phyloP scores from a whole-genome alignment of 2,888 invertebrate species.

The Agrenia bidenticulata region DNA sequence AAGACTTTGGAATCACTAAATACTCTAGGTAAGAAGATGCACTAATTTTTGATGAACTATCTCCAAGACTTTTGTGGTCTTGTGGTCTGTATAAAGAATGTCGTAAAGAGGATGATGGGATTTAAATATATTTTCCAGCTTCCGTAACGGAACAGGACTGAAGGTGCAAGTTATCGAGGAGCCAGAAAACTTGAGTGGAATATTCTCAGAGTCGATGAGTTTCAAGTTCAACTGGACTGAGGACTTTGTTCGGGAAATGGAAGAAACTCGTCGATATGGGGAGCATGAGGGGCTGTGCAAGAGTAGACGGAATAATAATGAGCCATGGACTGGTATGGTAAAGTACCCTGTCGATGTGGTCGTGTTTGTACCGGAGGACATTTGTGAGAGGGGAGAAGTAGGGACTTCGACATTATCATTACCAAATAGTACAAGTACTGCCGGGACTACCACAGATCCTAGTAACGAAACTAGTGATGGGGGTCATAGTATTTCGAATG shows the following conservation, averaged over 20 bases:
- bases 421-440: too few relatives aligned
- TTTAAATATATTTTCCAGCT: too few relatives aligned
- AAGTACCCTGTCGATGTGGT: background rate
- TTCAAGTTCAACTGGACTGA: conserved; percentile 8
- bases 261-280: background rate
- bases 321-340: background rate
- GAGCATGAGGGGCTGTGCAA: background rate
- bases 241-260: background rate
- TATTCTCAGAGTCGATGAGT: background rate
- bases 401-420: background rate
- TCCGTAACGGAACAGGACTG: too few relatives aligned
- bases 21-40: background rate
- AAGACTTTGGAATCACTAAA: background rate
- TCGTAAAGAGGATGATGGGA: too few relatives aligned
- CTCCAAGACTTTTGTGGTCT: too few relatives aligned
- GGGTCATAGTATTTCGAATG: too few relatives aligned
- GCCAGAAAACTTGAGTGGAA: background rate
- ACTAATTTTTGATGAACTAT: background rate
- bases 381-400: background rate
- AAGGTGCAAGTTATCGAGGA: too few relatives aligned
- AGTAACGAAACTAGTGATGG: too few relatives aligned
- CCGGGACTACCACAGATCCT: too few relatives aligned
- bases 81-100: too few relatives aligned
- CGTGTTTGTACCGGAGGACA: background rate
- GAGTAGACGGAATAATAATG: background rate